Percentiles rank a stretch among this genome's conserved stretches.
Conservation (phyloP, 2,888 invertebrate genomes). For the Troides oblongomaculatus region DNA sequence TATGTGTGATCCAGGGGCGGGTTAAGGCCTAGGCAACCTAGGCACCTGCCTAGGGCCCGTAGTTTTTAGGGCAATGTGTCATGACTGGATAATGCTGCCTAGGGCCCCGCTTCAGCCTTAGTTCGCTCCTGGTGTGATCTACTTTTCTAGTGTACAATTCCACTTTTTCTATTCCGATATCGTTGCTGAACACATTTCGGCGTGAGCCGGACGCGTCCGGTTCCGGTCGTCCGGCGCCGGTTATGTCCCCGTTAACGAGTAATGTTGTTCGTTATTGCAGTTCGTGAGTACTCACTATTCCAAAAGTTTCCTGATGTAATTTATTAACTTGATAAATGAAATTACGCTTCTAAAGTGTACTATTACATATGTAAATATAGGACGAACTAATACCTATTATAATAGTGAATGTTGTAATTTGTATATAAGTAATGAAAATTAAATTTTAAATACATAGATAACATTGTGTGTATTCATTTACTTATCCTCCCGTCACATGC, state of each 20-base stretch:
- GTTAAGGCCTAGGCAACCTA: too few species aligned
- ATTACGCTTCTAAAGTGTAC: constrained; percentile 79
- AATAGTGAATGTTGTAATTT: constrained; percentile 80
- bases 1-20: constrained; percentile 30
- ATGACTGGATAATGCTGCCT: too few species aligned
- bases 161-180: constrained; percentile 66
- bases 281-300: constrained; percentile 62
- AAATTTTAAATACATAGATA: constrained; percentile 81
- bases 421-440: constrained; percentile 80
- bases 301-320: constrained; percentile 73
- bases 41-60: too few species aligned
- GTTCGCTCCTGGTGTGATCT: constrained; percentile 31
- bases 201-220: constrained; percentile 29
- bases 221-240: constrained; percentile 31
- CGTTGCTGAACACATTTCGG: constrained; percentile 31
- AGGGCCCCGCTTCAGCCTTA: too few species aligned
- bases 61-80: too few species aligned
- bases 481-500: constrained; percentile 10
- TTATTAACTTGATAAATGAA: constrained; percentile 71
- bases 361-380: constrained; percentile 78
- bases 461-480: constrained; percentile 64
- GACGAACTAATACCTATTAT: constrained; percentile 76
- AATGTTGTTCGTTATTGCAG: constrained; percentile 57
- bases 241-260: constrained; percentile 49
- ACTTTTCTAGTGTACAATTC: constrained; percentile 70